Evolutionary conservation across 2,888 invertebrate species (phyloP).

Genomic region (Meghimatium bilineatum): DNA sequence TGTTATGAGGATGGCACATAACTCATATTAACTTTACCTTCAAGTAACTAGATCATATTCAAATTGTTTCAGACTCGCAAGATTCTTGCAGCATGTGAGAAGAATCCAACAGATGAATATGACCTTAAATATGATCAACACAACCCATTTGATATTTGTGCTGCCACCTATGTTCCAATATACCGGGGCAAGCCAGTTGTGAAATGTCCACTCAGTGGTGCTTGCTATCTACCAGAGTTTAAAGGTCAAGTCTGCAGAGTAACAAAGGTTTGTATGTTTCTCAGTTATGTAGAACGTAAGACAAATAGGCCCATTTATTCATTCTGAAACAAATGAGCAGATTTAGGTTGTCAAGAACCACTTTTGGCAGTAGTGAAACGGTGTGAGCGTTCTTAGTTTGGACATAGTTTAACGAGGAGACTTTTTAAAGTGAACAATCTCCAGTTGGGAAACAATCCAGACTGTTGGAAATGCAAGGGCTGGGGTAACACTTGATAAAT

Average conservation of each 20-base stretch:
- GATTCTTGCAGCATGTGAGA: slow-evolving; percentile 94
- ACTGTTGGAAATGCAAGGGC: too few species aligned
- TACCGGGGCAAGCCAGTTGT: slow-evolving; percentile 96
- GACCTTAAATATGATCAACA: slow-evolving; percentile 95
- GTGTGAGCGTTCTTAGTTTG: too few species aligned
- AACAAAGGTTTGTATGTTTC: slow-evolving; percentile 72
- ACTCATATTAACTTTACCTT: too few species aligned
- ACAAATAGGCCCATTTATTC: neutral
- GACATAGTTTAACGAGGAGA: too few species aligned
- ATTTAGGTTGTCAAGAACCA: too few species aligned
- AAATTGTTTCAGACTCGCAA: slow-evolving; percentile 89
- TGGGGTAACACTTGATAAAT: too few species aligned
- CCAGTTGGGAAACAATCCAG: too few species aligned
- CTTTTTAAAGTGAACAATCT: too few species aligned
- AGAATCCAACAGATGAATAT: slow-evolving; percentile 91
- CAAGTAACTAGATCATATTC: too few species aligned
- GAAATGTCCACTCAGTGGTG: slow-evolving; percentile 93
- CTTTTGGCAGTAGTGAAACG: too few species aligned
- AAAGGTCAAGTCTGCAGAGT: slow-evolving; percentile 88
- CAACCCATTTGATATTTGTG: slow-evolving; percentile 97
- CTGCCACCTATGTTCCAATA: slow-evolving; percentile 92
- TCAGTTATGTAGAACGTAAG: too few species aligned
- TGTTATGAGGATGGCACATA: too few species aligned
- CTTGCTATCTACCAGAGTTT: slow-evolving; percentile 90
- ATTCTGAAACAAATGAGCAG: neutral